Base-by-base conservation (phyloP, 30 jellyfish, hydroid and myxozoan genomes). In the Hydra vulgaris region DNA sequence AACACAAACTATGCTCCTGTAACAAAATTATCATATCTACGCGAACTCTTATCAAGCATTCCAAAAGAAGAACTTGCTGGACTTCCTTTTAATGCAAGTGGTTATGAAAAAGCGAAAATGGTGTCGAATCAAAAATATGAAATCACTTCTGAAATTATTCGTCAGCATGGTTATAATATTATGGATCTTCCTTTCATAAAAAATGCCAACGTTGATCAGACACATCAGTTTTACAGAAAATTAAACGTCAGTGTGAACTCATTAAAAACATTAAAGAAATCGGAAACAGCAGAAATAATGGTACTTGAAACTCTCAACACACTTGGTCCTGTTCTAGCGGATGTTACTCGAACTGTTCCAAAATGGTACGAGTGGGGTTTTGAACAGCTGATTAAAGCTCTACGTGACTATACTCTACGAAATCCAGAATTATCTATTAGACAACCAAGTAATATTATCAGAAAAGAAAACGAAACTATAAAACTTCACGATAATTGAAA, bases 291-390 rank as follows among this genome's bases (percentile, higher is more conserved):
- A n/a, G 88, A 71, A 73, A 72, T 22, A n/a, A 7, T 71, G 78
- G 88, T 81, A 22, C 87, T 66, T 70, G 27, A 71, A 20, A 81
- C 88, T 27, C 54, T 72, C 79, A 88, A 81, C 78, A 81, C 72
- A 53, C 88, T 72, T 25, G 88, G 88, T 20, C 87, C 87, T 18
- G 54, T 81, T 17, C 8, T 23, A 27, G 68, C 61, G 3, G 56
- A 69, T 68, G 85, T 79, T 21, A 67, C 70, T 26, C 53, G 85
- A 27, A 71, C 81, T 5, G 88, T 72, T 75, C 79, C 87, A 18
- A 23, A 27, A 18, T 40, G 61, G 5, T 12, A 5, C 8, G 61
- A 40, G 5, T 40, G 61, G 61, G 61, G 61, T 40, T 40, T 40
- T 40, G 61, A 40, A 40, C 61, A 40, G 5, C 61, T 40, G 12